These are phyloP conservation scores for Minunthozetes semirufus DNA, from an alignment of 2,888 invertebrate genomes.

Conservation along the genomic window DNA sequence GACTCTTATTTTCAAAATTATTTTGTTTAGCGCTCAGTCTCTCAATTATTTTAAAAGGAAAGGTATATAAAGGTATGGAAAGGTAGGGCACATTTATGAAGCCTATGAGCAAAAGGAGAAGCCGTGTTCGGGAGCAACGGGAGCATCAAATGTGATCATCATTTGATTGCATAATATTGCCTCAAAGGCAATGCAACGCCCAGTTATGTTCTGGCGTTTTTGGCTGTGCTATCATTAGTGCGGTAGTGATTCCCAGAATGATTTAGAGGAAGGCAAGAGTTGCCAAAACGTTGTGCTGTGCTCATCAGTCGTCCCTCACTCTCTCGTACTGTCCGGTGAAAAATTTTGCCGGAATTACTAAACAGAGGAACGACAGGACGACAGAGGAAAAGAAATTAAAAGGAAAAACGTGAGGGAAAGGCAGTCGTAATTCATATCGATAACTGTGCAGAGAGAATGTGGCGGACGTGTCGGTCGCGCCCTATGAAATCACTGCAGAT, in stretches of 20 bases:
- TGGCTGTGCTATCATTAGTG: background rate
- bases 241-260: background rate
- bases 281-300: background rate
- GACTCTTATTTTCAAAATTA: background rate
- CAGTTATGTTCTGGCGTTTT: slow-evolving; percentile 3
- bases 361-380: slow-evolving; percentile 11
- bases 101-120: slow-evolving; percentile 23
- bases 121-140: slow-evolving; percentile 26
- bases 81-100: slow-evolving; percentile 24
- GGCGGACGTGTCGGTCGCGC: slow-evolving; percentile 33
- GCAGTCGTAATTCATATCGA: slow-evolving; percentile 6
- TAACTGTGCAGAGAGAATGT: slow-evolving; percentile 19
- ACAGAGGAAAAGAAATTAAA: slow-evolving; percentile 17
- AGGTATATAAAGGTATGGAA: background rate
- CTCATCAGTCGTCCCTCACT: slow-evolving; percentile 8
- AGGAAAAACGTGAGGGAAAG: slow-evolving; percentile 24
- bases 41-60: background rate
- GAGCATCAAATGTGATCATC: slow-evolving; percentile 27
- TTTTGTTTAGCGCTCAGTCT: background rate
- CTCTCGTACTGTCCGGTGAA: slow-evolving; percentile 26
- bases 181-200: slow-evolving; percentile 22
- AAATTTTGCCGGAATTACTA: slow-evolving; percentile 13
- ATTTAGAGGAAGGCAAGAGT: slow-evolving; percentile 29
- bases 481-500: slow-evolving; percentile 5
- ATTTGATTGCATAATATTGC: slow-evolving; percentile 20